Evolutionary conservation across 2,113 vertebrate species (phyloP).

Genomic region (Elephantulus edwardii): DNA sequence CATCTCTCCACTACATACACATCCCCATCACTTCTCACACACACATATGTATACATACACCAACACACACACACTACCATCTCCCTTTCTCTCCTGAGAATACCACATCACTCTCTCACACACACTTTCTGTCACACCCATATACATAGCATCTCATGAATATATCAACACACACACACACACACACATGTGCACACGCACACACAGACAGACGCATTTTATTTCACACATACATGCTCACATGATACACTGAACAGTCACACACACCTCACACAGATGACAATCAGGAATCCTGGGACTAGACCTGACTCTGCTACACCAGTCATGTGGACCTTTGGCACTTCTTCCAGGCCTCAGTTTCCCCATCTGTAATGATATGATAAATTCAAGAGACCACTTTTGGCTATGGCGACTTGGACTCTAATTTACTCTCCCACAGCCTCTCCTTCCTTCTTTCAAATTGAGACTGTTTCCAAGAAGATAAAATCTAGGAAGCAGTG

Average conservation of each 20-base stretch:
- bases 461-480: neutral
- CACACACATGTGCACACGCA: neutral
- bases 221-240: neutral
- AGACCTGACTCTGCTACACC: neutral
- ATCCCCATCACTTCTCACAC: neutral
- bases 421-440: neutral
- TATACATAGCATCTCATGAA: neutral
- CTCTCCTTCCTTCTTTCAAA: neutral
- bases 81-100: neutral
- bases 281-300: neutral
- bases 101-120: neutral
- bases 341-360: neutral
- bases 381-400: neutral
- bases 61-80: neutral
- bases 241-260: neutral
- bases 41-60: neutral
- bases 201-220: neutral
- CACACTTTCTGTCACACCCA: neutral
- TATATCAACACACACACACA: accelerated
- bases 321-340: neutral
- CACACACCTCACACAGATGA: neutral
- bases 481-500: too few relatives aligned
- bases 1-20: too few relatives aligned
- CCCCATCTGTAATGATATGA: neutral
- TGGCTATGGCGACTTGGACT: neutral